Evolutionary conservation across 2,888 invertebrate species (phyloP), one percentile per base, ranked within the genome.

Genomic region (Helicoverpa assulta): DNA sequence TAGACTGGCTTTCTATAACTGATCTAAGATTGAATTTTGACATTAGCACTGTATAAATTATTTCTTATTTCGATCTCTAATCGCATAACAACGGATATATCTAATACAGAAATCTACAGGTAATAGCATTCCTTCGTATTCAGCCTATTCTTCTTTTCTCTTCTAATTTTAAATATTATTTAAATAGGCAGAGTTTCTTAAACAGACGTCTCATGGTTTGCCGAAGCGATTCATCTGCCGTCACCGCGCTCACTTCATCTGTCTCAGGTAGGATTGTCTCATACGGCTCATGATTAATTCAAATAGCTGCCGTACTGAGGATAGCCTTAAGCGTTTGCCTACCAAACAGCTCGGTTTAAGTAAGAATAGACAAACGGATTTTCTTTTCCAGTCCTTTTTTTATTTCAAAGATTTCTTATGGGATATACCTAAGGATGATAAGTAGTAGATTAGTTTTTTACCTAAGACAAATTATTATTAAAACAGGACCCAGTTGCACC

Each of bases 251-350:
- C 33, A 60, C 62, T 82, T 81, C 76, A 79, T 78, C 76, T 75
- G 61, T 58, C 73, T 73, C 75, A 78, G 72, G 74, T 74, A 67
- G 69, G 67, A 78, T 78, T 76, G 77, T 84, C 72, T 73, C 74
- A 68, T 78, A 78, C 68, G 68, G 8, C 82, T 84, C 84, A 85
- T 86, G 82, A 78, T 80, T 85, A 81, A 86, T 86, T 85, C 85
- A 86, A 60, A 67, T 60, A 60, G 52, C 47, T 40, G 40, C 14
- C 40, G 40, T 47, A 65, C 16, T 58, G 62, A 37, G 76, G 66
- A 72, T 66, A 66, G 53, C 26, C 16, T 61, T 29, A 58, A 37
- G 29, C 60, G 40, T 66, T 70, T 60, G 70, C 62, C 65, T 74
- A 66, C 74, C 55, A 78, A 74, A 68, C 50, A 62, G 58, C 33